phyloP scores from a whole-genome alignment of 2,797 vertebrate species.

The Scolopax bukidnonensis region DNA sequence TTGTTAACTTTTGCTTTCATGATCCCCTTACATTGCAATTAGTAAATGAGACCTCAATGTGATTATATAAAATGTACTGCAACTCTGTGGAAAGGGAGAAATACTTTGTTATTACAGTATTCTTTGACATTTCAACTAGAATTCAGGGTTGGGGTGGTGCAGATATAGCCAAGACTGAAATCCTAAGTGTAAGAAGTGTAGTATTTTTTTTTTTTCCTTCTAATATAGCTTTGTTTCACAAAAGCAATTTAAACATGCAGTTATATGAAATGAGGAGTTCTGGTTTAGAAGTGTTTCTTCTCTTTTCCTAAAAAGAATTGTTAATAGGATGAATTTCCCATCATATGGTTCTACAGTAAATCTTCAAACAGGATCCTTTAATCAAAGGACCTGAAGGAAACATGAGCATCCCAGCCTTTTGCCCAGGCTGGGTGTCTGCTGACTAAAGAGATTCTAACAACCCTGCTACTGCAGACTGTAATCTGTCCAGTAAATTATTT shows the following conservation, averaged over 20 bases:
- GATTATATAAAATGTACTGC: neutral
- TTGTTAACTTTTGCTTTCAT: neutral
- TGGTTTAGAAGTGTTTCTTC: neutral
- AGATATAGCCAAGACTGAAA: neutral
- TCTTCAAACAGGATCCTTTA: constrained; percentile 50
- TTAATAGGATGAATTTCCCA: constrained; percentile 1
- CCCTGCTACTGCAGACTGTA: constrained; percentile 48
- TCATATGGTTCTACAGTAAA: constrained; percentile 5
- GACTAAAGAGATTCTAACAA: constrained; percentile 61
- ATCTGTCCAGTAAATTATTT: constrained; percentile 66
- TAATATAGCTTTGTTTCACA: neutral
- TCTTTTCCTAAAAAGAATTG: constrained; percentile 25
- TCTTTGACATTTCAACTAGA: neutral
- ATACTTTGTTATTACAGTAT: neutral
- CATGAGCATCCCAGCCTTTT: constrained; percentile 27
- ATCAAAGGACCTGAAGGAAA: constrained; percentile 60
- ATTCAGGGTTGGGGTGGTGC: neutral
- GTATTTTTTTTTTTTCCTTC: neutral
- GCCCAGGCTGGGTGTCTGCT: constrained; percentile 74
- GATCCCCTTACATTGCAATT: neutral
- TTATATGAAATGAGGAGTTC: neutral
- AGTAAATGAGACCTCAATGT: neutral
- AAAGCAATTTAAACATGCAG: neutral
- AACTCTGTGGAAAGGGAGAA: neutral
- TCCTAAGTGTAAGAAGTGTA: neutral